These are phyloP conservation scores for Lasaia peninsularis DNA, from an alignment of 1,140 invertebrate genomes.

Conservation along the genomic window DNA sequence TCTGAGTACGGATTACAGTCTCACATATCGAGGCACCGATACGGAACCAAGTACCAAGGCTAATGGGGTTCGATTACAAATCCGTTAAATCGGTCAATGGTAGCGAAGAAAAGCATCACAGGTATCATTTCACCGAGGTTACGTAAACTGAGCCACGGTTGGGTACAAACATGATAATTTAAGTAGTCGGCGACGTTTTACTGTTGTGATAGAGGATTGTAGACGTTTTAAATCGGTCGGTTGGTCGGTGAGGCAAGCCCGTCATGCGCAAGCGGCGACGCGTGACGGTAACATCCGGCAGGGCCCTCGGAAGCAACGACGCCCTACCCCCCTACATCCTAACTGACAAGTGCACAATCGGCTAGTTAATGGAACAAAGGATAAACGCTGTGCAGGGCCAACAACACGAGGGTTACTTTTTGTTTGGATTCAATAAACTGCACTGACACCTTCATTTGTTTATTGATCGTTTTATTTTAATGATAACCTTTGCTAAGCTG, in stretches of 20 bases:
- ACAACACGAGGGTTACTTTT: too few species aligned
- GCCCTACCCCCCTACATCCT: constrained; percentile 17
- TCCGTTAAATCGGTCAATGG: constrained; percentile 31
- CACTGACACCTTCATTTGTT: too few species aligned
- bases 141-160: constrained; percentile 40
- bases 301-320: constrained; percentile 17
- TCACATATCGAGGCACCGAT: constrained; percentile 44
- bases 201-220: constrained; percentile 20
- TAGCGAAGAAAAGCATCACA: constrained; percentile 28
- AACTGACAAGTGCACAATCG: constrained; percentile 17
- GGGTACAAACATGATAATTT: constrained; percentile 14
- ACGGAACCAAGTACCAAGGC: constrained; percentile 49
- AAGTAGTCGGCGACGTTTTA: constrained; percentile 10
- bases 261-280: constrained; percentile 54
- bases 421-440: too few species aligned
- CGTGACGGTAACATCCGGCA: constrained; percentile 42
- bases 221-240: constrained; percentile 33
- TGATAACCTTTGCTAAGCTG: too few species aligned
- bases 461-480: too few species aligned
- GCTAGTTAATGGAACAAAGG: background rate
- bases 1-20: constrained; percentile 27
- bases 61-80: constrained; percentile 30
- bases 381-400: background rate
- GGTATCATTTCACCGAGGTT: constrained; percentile 37
- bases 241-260: constrained; percentile 52